phyloP scores from a whole-genome alignment of 2,888 invertebrate genomes.

The Hoplodrina ambigua region DNA sequence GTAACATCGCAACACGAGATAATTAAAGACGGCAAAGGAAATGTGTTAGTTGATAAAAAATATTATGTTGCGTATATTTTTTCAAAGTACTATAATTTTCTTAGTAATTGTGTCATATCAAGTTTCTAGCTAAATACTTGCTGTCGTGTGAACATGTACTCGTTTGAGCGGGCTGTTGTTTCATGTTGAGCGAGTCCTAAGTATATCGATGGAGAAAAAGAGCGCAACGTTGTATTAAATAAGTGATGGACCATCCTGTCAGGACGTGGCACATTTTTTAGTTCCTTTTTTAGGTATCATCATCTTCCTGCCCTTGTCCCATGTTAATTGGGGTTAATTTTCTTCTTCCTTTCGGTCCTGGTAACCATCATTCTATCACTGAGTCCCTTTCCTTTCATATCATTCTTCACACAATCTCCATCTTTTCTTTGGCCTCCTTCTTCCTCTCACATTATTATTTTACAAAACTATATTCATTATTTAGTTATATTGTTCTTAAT shows the following conservation, averaged over 20 bases:
- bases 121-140: constrained; percentile 46
- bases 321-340: too few species aligned
- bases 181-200: constrained; percentile 13
- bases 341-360: too few species aligned
- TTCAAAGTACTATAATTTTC: constrained; percentile 37
- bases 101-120: constrained; percentile 46
- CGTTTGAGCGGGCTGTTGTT: constrained; percentile 20
- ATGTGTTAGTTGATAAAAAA: constrained; percentile 45
- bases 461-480: too few species aligned
- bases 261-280: constrained; percentile 7
- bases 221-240: constrained; percentile 20
- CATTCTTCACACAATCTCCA: too few species aligned
- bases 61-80: constrained; percentile 20
- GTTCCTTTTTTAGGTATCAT: not conserved
- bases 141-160: constrained; percentile 33
- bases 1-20: constrained; percentile 42
- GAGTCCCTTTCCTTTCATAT: too few species aligned
- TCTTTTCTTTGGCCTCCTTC: too few species aligned
- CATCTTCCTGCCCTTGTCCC: too few species aligned
- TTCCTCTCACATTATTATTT: too few species aligned
- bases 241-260: constrained; percentile 32
- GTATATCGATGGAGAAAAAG: constrained; percentile 34
- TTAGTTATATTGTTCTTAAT: not conserved
- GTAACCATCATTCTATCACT: too few species aligned
- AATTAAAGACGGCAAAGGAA: constrained; percentile 55